Evolutionary conservation across 2,888 invertebrate genomes (phyloP).

Genomic region (Eupithecia subfuscata): DNA sequence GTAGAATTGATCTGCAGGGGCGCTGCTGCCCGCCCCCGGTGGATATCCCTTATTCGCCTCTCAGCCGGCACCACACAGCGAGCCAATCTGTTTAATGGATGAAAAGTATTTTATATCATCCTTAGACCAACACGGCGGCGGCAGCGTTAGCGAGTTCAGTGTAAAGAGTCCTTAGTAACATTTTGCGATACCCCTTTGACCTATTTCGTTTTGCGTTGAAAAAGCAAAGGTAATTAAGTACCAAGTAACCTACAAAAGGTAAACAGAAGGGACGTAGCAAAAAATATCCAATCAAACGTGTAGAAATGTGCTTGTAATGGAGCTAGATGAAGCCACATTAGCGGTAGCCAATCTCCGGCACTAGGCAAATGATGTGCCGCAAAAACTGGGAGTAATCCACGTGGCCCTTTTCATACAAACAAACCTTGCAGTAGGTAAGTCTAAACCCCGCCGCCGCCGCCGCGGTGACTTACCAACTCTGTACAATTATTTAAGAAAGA

Average conservation of each 20-base stretch:
- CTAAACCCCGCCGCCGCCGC: background rate
- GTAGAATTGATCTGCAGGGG: no score
- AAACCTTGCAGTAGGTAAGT: background rate
- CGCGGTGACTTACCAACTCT: background rate
- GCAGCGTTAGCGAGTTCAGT: no score
- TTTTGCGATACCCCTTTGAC: background rate
- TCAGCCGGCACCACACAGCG: no score
- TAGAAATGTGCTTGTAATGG: conserved; percentile 9
- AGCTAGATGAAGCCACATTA: conserved; percentile 34
- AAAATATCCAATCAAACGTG: conserved; percentile 9
- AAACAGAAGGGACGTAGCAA: conserved; percentile 4
- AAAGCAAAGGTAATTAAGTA: background rate
- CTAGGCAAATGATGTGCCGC: conserved; percentile 42
- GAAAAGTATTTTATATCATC: no score
- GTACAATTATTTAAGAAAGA: no score
- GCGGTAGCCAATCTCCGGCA: conserved; percentile 32
- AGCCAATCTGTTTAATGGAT: no score
- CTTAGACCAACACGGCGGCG: no score
- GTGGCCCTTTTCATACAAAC: background rate
- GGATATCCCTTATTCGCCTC: no score
- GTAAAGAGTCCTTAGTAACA: background rate
- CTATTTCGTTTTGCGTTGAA: background rate
- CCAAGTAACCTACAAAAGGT: background rate
- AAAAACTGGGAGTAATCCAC: conserved; percentile 29
- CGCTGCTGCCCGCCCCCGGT: no score